Conservation (phyloP, 2,113 vertebrate genomes). For the Elaphurus davidianus region DNA sequence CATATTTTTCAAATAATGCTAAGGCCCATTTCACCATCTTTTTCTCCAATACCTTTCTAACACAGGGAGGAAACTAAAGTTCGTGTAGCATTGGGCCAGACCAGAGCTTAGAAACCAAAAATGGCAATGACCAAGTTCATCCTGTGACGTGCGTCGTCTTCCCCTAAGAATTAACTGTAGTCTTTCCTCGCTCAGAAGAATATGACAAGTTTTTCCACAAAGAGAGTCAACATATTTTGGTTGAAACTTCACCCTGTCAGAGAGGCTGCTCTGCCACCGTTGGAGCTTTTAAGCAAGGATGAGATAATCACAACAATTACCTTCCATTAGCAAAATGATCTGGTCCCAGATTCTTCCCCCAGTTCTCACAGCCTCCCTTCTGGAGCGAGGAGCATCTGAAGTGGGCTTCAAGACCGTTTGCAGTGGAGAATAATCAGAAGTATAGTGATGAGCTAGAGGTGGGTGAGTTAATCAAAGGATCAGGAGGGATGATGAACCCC, state of each 20-base stretch:
- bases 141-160: background rate
- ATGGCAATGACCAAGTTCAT: background rate
- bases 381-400: slow-evolving; percentile 53
- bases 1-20: background rate
- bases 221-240: slow-evolving; percentile 72
- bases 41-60: background rate
- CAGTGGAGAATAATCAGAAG: slow-evolving; percentile 45
- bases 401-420: slow-evolving; percentile 44
- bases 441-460: slow-evolving; percentile 46
- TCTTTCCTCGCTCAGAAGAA: slow-evolving; percentile 40
- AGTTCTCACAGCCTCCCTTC: slow-evolving; percentile 53
- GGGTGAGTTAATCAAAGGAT: slow-evolving; percentile 38
- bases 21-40: background rate
- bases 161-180: slow-evolving; percentile 7
- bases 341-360: slow-evolving; percentile 67
- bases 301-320: slow-evolving; percentile 78
- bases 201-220: slow-evolving; percentile 62
- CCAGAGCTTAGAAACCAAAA: background rate
- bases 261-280: slow-evolving; percentile 62
- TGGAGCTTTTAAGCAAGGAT: slow-evolving; percentile 68
- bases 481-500: background rate
- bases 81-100: background rate
- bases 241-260: slow-evolving; percentile 65
- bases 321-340: slow-evolving; percentile 74
- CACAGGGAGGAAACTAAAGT: background rate